Base-by-base conservation (phyloP, 2,797 vertebrate genomes). In the Kryptolebias ocellatus region DNA sequence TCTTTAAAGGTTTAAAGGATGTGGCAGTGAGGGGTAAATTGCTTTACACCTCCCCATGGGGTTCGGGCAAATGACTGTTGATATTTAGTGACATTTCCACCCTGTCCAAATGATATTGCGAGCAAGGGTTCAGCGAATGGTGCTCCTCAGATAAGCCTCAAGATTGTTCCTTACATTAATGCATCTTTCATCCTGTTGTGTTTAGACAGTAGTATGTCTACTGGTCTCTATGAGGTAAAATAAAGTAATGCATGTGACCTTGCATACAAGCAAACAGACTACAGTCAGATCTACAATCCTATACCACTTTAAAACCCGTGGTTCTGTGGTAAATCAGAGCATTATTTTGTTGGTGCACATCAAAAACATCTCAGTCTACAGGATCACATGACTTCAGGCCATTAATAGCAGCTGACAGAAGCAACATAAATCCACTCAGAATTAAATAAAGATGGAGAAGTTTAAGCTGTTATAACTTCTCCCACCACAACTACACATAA, bases 381-480 rank as follows among this genome's bases (percentile, higher is more conserved):
- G 65, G 78, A 85, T 89, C 88, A 86, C 81, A 64, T 76, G 83
- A 72, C 79, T 83, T 60, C 67, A 15, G 69, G 73, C 76, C 72
- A 80, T 80, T 83, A 87, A 83, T 61, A 67, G 74, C 54, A 34
- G 63, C 77, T 62, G 75, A 77, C 67, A 58, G 70, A 80, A 70
- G 64, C 74, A 65, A 87, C 74, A 86, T 76, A 80, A 85, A 86
- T 88, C 87, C 82, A 6, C 24, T 64, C 76, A 78, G 81, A 83
- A 88, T 91, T 88, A 90, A 90, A 89, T 64, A 57, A 69, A 82
- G 67, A 82, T 50, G 68, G 68, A 79, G 73, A 83, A 47, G 57
- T 88, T 87, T 86, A 86, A 90, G 74, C 69, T 70, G 78, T 72
- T 39, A 52, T 34, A 54, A 39, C 47, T 14, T 10, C 64, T 31